Evolutionary conservation across 1,140 invertebrate species (phyloP).

Genomic region (Drosophila kepulauana): DNA sequence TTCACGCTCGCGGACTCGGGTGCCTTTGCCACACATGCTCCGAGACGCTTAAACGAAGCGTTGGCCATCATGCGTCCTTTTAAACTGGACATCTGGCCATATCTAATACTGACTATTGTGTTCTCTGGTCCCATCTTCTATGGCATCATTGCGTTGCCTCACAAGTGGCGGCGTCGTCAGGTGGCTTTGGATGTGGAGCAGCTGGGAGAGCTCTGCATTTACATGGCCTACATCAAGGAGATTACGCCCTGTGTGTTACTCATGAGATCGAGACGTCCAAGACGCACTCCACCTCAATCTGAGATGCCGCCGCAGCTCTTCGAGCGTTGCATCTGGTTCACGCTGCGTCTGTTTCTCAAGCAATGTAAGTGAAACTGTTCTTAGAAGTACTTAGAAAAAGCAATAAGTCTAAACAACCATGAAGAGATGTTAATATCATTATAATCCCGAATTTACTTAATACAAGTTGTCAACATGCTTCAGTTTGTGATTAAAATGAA

Average conservation of each 20-base stretch:
- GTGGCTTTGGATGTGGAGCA: slow-evolving; percentile 47
- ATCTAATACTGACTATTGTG: slow-evolving; percentile 86
- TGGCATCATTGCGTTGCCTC: slow-evolving; percentile 85
- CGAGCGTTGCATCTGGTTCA: slow-evolving; percentile 89
- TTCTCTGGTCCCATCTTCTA: slow-evolving; percentile 86
- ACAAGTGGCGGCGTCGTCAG: slow-evolving; percentile 74
- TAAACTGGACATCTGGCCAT: slow-evolving; percentile 88
- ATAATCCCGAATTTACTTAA: too few species aligned
- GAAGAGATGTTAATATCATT: too few species aligned
- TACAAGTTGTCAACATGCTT: too few species aligned
- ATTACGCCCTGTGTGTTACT: slow-evolving; percentile 59
- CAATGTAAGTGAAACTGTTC: slow-evolving; percentile 86
- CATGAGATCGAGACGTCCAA: background rate
- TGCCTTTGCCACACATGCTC: slow-evolving; percentile 90
- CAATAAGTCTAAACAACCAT: too few species aligned
- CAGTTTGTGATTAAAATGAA: too few species aligned
- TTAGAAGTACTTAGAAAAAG: too few species aligned
- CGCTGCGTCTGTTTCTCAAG: slow-evolving; percentile 88
- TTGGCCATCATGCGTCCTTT: slow-evolving; percentile 89
- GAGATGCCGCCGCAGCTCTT: slow-evolving; percentile 85
- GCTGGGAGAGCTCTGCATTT: slow-evolving; percentile 38
- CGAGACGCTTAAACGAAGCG: slow-evolving; percentile 89
- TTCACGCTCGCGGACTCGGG: slow-evolving; percentile 90
- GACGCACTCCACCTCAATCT: background rate
- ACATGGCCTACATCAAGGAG: slow-evolving; percentile 77